Evolutionary conservation across 2,113 vertebrate species (phyloP).

Genomic region (Mesocricetus auratus): DNA sequence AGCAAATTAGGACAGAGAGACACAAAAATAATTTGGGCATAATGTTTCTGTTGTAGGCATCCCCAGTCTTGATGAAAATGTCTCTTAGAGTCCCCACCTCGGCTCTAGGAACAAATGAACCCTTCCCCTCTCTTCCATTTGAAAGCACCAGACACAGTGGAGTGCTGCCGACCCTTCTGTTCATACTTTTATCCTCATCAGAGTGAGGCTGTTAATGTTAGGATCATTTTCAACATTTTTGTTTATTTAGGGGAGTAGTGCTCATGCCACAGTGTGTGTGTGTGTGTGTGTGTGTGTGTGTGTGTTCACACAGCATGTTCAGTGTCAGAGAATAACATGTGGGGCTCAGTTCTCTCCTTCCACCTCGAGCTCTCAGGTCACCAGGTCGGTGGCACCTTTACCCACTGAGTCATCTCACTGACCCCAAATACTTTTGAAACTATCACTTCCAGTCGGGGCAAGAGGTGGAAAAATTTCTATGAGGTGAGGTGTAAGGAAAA

Average conservation of each 20-base stretch:
- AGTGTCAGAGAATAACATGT: background rate
- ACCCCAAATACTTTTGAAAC: background rate
- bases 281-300: background rate
- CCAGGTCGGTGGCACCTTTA: background rate
- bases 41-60: background rate
- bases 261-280: background rate
- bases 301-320: no score
- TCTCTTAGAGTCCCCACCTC: background rate
- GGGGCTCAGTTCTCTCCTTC: background rate
- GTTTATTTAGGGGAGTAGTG: background rate
- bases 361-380: background rate
- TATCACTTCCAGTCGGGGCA: background rate
- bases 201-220: background rate
- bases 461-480: background rate
- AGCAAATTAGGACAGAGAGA: background rate
- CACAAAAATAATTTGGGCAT: background rate
- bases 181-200: background rate
- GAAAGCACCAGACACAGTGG: background rate
- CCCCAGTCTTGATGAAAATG: background rate
- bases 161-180: background rate
- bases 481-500: background rate
- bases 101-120: background rate
- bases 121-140: background rate
- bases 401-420: background rate
- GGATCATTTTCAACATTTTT: background rate